phyloP scores from a whole-genome alignment of 2,797 vertebrate genomes.

The Darevskia mixta region DNA sequence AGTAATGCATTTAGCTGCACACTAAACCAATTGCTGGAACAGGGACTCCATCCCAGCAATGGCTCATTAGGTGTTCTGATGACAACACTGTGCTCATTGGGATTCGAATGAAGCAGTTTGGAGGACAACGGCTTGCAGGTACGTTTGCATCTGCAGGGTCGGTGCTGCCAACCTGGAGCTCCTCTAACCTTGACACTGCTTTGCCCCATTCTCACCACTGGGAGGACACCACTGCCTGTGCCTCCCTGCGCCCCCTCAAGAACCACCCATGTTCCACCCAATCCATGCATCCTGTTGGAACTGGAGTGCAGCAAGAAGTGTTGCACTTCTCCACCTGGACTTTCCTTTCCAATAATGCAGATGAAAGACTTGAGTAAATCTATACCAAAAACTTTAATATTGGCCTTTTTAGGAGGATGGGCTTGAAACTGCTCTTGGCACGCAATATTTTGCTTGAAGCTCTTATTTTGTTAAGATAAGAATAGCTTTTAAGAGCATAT shows the following conservation, averaged over 20 bases:
- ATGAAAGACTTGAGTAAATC: background rate
- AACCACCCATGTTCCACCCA: background rate
- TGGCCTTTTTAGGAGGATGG: slow-evolving; percentile 1
- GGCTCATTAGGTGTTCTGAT: no score
- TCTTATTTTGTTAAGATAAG: slow-evolving; percentile 36
- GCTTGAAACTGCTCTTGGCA: slow-evolving; percentile 5
- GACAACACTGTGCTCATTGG: no score
- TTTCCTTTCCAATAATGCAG: background rate
- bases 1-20: no score
- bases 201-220: no score
- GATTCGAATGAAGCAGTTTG: no score
- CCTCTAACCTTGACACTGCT: no score
- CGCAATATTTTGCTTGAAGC: background rate
- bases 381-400: slow-evolving; percentile 11
- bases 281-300: background rate
- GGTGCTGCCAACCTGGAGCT: no score
- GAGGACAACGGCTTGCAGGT: no score
- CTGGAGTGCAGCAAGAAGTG: background rate
- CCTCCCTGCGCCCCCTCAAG: no score
- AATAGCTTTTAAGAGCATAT: slow-evolving; percentile 47
- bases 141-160: no score
- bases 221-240: no score
- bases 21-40: background rate
- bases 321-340: background rate
- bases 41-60: no score